phyloP scores from a whole-genome alignment of 2,888 invertebrate species.

The Rhimphoctona megacephalus region DNA sequence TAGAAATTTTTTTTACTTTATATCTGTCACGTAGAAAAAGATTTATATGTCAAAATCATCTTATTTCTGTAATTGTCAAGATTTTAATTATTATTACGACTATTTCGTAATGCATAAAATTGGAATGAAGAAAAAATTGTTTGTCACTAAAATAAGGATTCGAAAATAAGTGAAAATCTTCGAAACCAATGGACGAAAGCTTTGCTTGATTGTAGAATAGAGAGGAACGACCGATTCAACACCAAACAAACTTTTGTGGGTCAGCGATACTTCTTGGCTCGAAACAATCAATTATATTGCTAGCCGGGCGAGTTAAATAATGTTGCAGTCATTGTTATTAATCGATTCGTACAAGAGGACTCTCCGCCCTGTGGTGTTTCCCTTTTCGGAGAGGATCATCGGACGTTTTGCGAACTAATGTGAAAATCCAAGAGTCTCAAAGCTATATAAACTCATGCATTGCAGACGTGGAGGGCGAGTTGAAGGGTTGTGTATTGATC shows the following conservation, averaged over 20 bases:
- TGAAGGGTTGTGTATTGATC: constrained; percentile 76
- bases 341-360: constrained; percentile 52
- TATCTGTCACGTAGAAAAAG: neutral
- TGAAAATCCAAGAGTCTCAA: constrained; percentile 1
- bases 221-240: constrained; percentile 56
- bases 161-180: neutral
- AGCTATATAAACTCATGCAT: neutral
- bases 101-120: neutral
- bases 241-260: constrained; percentile 27
- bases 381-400: constrained; percentile 21
- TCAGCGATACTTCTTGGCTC: constrained; percentile 49
- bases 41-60: neutral
- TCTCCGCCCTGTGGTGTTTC: neutral
- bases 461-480: constrained; percentile 32
- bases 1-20: neutral
- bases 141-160: neutral
- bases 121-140: neutral
- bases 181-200: neutral
- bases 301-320: constrained; percentile 46
- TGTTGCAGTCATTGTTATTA: constrained; percentile 54
- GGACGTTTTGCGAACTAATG: constrained; percentile 23
- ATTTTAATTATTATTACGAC: neutral
- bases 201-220: constrained; percentile 4
- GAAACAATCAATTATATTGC: constrained; percentile 59
- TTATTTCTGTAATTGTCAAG: neutral